Conservation (phyloP, 2,113 vertebrate species). For the Albula glossodonta region DNA sequence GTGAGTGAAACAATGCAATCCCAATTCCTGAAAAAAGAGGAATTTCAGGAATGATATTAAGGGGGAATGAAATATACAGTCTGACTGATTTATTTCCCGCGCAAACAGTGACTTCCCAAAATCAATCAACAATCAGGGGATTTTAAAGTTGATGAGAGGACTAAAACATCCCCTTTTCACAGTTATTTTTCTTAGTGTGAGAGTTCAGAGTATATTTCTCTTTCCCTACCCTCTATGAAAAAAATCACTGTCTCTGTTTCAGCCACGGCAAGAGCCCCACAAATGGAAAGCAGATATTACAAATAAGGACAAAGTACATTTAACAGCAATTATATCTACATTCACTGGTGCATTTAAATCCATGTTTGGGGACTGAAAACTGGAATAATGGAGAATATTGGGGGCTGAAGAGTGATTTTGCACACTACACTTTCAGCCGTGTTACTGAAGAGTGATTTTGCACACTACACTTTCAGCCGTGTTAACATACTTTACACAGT, state of each 20-base stretch:
- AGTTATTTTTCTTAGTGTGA: not conserved
- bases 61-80: not conserved
- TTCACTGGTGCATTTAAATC: not conserved
- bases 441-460: not conserved
- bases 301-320: too few relatives aligned
- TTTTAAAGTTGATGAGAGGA: not conserved
- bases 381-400: not conserved
- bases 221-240: too few relatives aligned
- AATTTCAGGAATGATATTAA: constrained; percentile 2
- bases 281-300: too few relatives aligned
- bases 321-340: too few relatives aligned
- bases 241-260: not conserved
- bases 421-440: not conserved
- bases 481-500: too few relatives aligned
- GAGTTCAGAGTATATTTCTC: not conserved
- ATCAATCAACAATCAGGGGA: not conserved
- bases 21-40: not conserved
- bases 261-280: too few relatives aligned
- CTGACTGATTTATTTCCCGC: not conserved
- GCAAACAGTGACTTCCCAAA: not conserved
- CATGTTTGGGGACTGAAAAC: not conserved
- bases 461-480: too few relatives aligned
- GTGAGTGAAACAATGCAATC: constrained; percentile 14
- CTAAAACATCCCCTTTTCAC: not conserved
- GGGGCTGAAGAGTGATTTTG: not conserved